Conservation (phyloP, 1,140 invertebrate genomes). For the Rhagoletis zephyria region DNA sequence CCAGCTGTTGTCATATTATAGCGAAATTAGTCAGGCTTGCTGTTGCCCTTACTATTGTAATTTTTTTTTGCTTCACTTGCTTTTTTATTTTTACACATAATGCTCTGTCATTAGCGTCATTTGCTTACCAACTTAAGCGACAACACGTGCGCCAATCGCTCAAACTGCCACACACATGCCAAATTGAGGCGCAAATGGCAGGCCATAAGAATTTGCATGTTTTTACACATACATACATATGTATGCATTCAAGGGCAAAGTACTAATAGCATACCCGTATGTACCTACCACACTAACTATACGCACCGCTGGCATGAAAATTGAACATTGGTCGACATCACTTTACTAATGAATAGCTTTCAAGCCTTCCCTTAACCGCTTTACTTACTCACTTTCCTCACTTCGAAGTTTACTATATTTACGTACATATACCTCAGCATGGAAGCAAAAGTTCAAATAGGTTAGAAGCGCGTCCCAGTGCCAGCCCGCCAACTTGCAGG, state of each 20-base stretch:
- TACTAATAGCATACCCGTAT: no score
- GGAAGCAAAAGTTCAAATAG: constrained; percentile 49
- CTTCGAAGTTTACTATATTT: background rate
- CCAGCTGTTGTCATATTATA: constrained; percentile 21
- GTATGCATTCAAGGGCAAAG: background rate
- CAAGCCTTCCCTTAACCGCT: background rate
- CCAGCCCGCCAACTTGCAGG: background rate
- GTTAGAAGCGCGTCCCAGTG: constrained; percentile 20
- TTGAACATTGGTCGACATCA: background rate
- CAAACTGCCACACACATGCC: background rate
- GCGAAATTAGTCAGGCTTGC: constrained; percentile 33
- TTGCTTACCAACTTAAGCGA: constrained; percentile 37
- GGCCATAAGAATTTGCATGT: background rate
- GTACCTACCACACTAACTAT: background rate
- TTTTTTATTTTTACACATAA: background rate
- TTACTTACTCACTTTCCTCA: background rate
- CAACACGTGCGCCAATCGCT: background rate
- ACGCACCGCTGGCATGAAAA: background rate
- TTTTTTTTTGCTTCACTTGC: background rate
- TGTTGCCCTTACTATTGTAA: constrained; percentile 8
- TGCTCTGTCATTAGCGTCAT: constrained; percentile 30
- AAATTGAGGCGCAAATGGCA: background rate
- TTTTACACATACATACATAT: background rate
- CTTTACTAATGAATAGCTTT: constrained; percentile 18
- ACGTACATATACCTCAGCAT: background rate